Evolutionary conservation across 2,888 invertebrate genomes (phyloP).

Genomic region (Baronia brevicornis): DNA sequence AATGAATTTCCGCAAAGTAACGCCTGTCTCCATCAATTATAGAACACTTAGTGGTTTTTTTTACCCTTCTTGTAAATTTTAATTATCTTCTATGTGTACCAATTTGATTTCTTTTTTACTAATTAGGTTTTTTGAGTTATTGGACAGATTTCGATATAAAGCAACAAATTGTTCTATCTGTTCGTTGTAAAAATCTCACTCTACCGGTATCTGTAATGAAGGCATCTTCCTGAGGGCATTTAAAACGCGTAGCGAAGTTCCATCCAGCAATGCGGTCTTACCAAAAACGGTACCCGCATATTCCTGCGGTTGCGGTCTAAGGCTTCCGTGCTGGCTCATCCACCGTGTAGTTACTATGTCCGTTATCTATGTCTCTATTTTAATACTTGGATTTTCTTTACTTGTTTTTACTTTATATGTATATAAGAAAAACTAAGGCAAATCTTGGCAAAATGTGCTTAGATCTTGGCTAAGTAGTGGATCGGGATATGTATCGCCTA

Average conservation of each 20-base stretch:
- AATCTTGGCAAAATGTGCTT: too few species aligned
- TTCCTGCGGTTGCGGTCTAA: conserved; percentile 27
- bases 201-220: conserved; percentile 20
- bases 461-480: too few species aligned
- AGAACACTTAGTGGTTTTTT: background rate
- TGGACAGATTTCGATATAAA: conserved; percentile 9
- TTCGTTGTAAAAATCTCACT: conserved; percentile 7
- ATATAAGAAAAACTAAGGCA: too few species aligned
- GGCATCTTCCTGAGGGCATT: conserved; percentile 14
- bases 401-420: background rate
- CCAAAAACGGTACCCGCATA: conserved; percentile 36
- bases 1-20: too few species aligned
- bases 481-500: too few species aligned
- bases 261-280: conserved; percentile 30
- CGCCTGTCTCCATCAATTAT: too few species aligned
- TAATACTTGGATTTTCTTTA: background rate
- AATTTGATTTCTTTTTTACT: too few species aligned
- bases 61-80: background rate
- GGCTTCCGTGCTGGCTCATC: conserved; percentile 25
- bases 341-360: conserved; percentile 1
- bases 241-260: conserved; percentile 5
- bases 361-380: background rate
- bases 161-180: conserved; percentile 5
- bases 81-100: too few species aligned
- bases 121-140: too few species aligned